Conservation (phyloP, 2,888 invertebrate genomes). For the Hecatera dysodea region DNA sequence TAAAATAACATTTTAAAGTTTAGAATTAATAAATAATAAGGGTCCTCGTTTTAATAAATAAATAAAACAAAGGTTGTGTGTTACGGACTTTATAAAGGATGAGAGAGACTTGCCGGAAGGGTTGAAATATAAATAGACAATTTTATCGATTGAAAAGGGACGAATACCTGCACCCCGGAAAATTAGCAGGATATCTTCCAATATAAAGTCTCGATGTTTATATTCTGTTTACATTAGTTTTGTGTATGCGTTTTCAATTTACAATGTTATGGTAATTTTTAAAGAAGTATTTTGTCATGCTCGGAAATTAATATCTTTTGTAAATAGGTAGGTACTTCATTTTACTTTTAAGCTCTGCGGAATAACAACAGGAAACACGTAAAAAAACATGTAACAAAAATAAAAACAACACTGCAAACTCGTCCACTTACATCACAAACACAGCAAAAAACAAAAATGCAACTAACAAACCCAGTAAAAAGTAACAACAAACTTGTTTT, state of each 20-base stretch:
- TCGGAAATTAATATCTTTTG: background rate
- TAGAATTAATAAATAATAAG: constrained; percentile 19
- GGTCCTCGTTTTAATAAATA: constrained; percentile 22
- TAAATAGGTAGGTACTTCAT: background rate
- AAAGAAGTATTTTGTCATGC: background rate
- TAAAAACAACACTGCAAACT: background rate
- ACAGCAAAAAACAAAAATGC: constrained; percentile 41
- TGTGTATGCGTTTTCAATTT: constrained; percentile 28
- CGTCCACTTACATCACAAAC: constrained; percentile 7
- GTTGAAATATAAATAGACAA: constrained; percentile 60
- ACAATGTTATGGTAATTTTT: background rate
- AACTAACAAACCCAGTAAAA: constrained; percentile 26
- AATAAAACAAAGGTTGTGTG: constrained; percentile 26
- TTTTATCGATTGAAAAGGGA: constrained; percentile 62
- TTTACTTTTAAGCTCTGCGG: constrained; percentile 16
- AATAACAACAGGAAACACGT: constrained; percentile 1
- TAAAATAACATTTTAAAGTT: background rate
- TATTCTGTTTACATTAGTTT: constrained; percentile 35
- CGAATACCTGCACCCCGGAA: constrained; percentile 34
- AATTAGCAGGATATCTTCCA: constrained; percentile 41
- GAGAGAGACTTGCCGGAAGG: constrained; percentile 49
- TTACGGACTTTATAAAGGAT: constrained; percentile 58
- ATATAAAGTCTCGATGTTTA: constrained; percentile 35
- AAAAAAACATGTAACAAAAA: background rate
- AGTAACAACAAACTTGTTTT: constrained; percentile 21